Percentiles rank a stretch among this genome's conserved stretches.
Evolutionary conservation across 35 echinoderm and acorn worm species (phyloP).

Genomic region (Ptychodera flava): DNA sequence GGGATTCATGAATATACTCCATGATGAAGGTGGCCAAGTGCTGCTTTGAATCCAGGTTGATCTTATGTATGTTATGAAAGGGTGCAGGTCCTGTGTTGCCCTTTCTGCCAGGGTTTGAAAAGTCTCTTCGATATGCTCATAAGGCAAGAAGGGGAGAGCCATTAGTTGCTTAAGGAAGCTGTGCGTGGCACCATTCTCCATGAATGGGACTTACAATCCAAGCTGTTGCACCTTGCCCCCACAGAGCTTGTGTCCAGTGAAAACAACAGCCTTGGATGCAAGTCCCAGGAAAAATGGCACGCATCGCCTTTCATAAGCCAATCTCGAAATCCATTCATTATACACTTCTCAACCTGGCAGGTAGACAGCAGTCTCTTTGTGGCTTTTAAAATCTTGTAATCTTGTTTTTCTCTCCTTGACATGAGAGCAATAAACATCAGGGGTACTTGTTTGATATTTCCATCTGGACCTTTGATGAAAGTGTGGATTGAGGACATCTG

Average conservation of each 20-base stretch:
- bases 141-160: constrained; percentile 21
- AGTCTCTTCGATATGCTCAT: constrained; percentile 9
- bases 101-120: background rate
- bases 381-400: background rate
- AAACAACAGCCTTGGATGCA: background rate
- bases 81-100: background rate
- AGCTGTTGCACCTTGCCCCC: constrained; percentile 14
- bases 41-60: background rate
- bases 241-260: constrained; percentile 1
- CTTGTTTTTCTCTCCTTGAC: background rate
- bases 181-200: background rate
- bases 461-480: background rate
- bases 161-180: constrained; percentile 4
- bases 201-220: constrained; percentile 23
- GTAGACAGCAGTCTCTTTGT: background rate
- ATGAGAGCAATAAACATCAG: background rate
- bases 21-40: constrained; percentile 19
- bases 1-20: constrained; percentile 15
- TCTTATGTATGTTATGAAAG: background rate
- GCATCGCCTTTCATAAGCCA: constrained; percentile 19
- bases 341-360: constrained; percentile 7
- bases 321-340: constrained; percentile 49
- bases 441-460: constrained; percentile 14
- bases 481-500: background rate
- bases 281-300: constrained; percentile 18